These are phyloP conservation scores for Larimichthys crocea DNA, from an alignment of 2,113 vertebrate genomes.

Conservation along the genomic window DNA sequence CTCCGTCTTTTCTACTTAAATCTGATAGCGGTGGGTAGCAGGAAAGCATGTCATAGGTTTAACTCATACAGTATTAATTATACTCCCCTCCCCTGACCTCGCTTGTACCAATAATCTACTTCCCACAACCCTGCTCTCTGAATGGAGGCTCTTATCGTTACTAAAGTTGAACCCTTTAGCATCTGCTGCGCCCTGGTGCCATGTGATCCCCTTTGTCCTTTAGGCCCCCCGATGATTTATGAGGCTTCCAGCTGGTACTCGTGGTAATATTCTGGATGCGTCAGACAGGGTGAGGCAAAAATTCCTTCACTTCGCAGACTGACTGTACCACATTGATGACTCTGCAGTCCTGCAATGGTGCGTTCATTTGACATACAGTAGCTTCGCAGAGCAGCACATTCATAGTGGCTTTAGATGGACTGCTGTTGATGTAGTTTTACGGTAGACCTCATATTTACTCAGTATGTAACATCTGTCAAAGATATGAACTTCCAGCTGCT, in stretches of 20 bases:
- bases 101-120: conserved; percentile 79
- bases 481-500: conserved; percentile 16
- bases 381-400: conserved; percentile 9
- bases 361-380: conserved; percentile 44
- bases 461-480: conserved; percentile 37
- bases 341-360: conserved; percentile 47
- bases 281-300: conserved; percentile 63
- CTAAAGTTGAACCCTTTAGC: conserved; percentile 65
- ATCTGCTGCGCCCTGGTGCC: conserved; percentile 48
- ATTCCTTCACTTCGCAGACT: conserved; percentile 53
- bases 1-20: conserved; percentile 66
- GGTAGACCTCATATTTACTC: conserved; percentile 38
- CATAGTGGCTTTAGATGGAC: conserved; percentile 45
- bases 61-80: conserved; percentile 84
- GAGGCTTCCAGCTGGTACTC: conserved; percentile 69
- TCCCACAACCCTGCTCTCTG: conserved; percentile 67
- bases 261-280: conserved; percentile 67
- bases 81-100: conserved; percentile 68
- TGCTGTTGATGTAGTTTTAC: conserved; percentile 35
- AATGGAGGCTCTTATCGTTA: conserved; percentile 67
- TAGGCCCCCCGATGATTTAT: conserved; percentile 81
- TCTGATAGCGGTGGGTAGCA: conserved; percentile 69
- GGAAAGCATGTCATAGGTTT: conserved; percentile 81
- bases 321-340: conserved; percentile 62
- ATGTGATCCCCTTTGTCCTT: conserved; percentile 69